These are phyloP conservation scores for human DNA, from an alignment of 2,113 vertebrate genomes.

Conservation along the genomic window DNA sequence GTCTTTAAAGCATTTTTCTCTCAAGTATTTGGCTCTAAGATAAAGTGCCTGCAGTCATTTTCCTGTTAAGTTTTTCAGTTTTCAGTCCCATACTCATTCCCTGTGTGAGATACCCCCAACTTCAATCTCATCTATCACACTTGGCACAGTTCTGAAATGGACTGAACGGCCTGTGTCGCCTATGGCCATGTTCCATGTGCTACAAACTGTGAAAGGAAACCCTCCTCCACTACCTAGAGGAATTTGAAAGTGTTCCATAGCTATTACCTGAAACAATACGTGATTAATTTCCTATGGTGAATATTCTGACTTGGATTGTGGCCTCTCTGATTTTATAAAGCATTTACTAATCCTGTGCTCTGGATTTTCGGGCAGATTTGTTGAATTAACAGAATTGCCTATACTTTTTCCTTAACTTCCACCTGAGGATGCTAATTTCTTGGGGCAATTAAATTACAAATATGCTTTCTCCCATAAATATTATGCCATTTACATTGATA, in stretches of 20 bases:
- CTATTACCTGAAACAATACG: conserved; percentile 51
- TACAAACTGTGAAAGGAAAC: not conserved
- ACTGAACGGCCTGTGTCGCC: not conserved
- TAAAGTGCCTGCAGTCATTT: not conserved
- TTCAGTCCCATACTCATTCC: not conserved
- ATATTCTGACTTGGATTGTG: not conserved
- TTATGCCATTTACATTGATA: not conserved
- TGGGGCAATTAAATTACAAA: not conserved
- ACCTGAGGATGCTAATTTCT: not conserved
- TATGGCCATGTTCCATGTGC: not conserved
- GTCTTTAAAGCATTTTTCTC: conserved; percentile 40
- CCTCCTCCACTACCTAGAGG: not conserved
- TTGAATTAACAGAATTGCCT: not conserved
- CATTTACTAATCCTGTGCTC: not conserved
- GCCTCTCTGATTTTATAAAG: conserved; percentile 34
- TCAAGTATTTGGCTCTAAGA: conserved; percentile 42
- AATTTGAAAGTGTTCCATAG: conserved; percentile 27
- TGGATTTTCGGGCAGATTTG: not conserved
- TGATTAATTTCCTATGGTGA: not conserved
- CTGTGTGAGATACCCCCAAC: not conserved
- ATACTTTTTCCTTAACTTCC: not conserved
- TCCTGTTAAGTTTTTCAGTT: conserved; percentile 24
- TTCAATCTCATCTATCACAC: conserved; percentile 36
- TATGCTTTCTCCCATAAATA: not conserved
- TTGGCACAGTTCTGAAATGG: not conserved